Evolutionary conservation across 2,888 invertebrate species (phyloP).

Genomic region (Hipparchia semele): DNA sequence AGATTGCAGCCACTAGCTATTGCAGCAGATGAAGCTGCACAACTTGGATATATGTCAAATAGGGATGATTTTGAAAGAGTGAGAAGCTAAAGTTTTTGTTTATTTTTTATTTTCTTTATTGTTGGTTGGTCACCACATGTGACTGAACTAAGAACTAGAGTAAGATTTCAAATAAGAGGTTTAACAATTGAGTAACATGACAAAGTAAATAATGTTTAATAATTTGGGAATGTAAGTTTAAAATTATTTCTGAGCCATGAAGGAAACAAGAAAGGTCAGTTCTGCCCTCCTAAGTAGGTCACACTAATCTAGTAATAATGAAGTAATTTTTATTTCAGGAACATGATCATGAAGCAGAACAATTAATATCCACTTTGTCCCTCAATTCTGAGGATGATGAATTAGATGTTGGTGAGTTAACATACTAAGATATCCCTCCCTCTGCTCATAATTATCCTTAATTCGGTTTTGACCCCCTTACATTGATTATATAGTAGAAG

Average conservation of each 20-base stretch:
- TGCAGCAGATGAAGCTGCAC: constrained; percentile 91
- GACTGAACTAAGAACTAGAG: too few species aligned
- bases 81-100: constrained; percentile 30
- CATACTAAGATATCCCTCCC: neutral
- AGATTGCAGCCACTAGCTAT: constrained; percentile 92
- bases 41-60: constrained; percentile 96
- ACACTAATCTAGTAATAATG: neutral
- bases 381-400: constrained; percentile 94
- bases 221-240: too few species aligned
- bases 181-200: too few species aligned
- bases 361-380: constrained; percentile 92
- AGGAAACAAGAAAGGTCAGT: too few species aligned
- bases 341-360: constrained; percentile 96
- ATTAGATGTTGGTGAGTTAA: constrained; percentile 88
- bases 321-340: constrained; percentile 83
- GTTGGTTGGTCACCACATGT: too few species aligned
- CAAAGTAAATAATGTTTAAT: too few species aligned
- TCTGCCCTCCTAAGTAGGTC: too few species aligned
- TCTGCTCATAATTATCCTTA: too few species aligned
- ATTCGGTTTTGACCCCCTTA: too few species aligned
- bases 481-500: too few species aligned
- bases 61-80: constrained; percentile 98
- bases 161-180: too few species aligned
- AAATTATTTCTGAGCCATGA: too few species aligned
- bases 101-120: neutral